These are phyloP conservation scores for Marcusenius ussheri DNA, from an alignment of 2,113 vertebrate species.

Conservation along the genomic window DNA sequence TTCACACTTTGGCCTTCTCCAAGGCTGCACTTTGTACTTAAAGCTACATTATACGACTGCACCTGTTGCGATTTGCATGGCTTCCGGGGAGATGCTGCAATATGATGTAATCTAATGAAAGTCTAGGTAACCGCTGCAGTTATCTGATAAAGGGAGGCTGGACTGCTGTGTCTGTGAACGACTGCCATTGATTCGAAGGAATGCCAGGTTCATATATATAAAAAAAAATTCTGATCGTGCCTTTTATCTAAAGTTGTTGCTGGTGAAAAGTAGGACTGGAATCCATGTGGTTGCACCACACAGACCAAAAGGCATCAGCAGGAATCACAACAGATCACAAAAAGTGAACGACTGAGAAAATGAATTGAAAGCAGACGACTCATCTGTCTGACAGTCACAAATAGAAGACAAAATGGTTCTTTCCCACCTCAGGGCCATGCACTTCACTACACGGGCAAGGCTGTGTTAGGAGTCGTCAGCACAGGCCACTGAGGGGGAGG, in stretches of 20 bases:
- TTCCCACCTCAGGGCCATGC: neutral
- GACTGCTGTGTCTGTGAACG: neutral
- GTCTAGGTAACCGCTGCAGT: slow-evolving; percentile 21
- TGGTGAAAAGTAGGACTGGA: neutral
- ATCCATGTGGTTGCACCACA: neutral
- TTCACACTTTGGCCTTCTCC: neutral
- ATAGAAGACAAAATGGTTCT: slow-evolving; percentile 3
- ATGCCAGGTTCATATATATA: neutral
- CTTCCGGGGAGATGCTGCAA: slow-evolving; percentile 48
- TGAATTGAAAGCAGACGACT: neutral
- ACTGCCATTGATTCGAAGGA: neutral
- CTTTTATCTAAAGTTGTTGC: neutral
- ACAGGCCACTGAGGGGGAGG: neutral
- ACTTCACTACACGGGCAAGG: neutral
- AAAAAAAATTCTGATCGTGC: neutral
- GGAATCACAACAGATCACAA: neutral
- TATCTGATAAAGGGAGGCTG: slow-evolving; percentile 24
- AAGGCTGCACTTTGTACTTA: slow-evolving; percentile 3
- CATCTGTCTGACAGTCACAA: slow-evolving; percentile 9
- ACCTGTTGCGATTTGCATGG: slow-evolving; percentile 23
- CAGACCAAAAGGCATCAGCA: neutral
- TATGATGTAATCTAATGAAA: slow-evolving; percentile 71
- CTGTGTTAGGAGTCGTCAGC: neutral
- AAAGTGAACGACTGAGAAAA: neutral
- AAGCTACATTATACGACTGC: slow-evolving; percentile 8